Evolutionary conservation across 2,113 vertebrate species (phyloP).

Genomic region (Mastomys natalensis): DNA sequence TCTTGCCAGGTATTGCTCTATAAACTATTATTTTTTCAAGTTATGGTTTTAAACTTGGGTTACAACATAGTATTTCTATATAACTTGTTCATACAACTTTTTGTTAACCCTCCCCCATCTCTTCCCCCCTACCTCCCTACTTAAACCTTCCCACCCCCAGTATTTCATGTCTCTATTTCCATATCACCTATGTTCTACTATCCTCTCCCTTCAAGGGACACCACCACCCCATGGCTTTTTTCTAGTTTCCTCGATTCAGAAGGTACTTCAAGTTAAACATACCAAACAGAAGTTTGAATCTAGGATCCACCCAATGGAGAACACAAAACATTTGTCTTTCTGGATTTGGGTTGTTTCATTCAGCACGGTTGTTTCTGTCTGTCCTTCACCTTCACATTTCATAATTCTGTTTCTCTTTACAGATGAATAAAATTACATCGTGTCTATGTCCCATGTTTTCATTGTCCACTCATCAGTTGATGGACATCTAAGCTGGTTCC

Average conservation of each 20-base stretch:
- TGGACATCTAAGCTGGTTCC: neutral
- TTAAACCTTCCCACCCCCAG: neutral
- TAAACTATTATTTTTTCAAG: neutral
- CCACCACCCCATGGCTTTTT: neutral
- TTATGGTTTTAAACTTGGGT: neutral
- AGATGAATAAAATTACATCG: neutral
- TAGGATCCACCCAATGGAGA: neutral
- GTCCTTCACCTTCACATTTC: neutral
- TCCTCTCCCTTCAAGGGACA: neutral
- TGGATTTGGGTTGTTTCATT: neutral
- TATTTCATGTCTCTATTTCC: neutral
- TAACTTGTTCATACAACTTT: neutral
- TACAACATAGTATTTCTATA: neutral
- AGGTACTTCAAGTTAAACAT: neutral
- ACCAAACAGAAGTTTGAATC: neutral
- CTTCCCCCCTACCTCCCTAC: neutral
- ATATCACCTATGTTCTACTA: neutral
- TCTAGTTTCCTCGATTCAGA: neutral
- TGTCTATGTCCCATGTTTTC: neutral
- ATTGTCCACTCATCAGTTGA: neutral
- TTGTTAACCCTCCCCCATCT: neutral
- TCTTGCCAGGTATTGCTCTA: neutral
- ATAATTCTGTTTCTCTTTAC: neutral
- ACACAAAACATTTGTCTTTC: neutral
- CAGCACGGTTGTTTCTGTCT: neutral